Base-by-base conservation (phyloP, 2,113 vertebrate genomes). In the Ovis canadensis region DNA sequence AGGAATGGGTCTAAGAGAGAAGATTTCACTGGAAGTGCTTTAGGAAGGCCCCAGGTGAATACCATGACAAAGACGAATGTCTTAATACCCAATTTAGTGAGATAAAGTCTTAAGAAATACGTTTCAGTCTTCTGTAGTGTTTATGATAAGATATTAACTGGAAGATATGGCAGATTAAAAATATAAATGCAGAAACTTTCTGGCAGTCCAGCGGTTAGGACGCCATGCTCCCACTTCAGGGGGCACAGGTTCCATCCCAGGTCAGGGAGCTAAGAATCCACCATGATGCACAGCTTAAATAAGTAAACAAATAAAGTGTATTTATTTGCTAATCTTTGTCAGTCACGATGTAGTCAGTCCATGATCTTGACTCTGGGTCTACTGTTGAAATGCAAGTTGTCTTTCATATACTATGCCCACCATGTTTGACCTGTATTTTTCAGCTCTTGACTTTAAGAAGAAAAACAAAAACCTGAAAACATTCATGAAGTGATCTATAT, bases 381-480 rank as follows among this genome's bases (percentile, higher is more conserved):
- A 89, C 3, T 85, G 27, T 1, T 78, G 62, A 80, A 59, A 0
- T 40, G 11, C 12, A 59, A 90, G 48, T 3, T 94, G 7, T 52
- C 55, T 77, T 48, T 88, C 25, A 52, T 27, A 57, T 33, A 52
- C 52, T 55, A 96, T 25, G 71, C 2, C 59, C 64, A 88, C 19
- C 40, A 83, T 78, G 27, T 33, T 40, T 29, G 45, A 59, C 52
- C 45, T 91, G 23, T 62, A 62, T 57, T 78, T 91, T 59, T 36
- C 50, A 88, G n/a, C 27, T 45, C 67, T 62, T 40, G 21, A 59
- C 87, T 90, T 36, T 55, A 82, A 10, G 67, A 86, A 92, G 19
- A 81, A 92, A 84, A 92, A 90, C 8, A 96, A 92, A 93, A 95
- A n/a, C 21, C 83, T 81, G 33, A 96, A 89, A 93, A 90, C 40